Conservation (phyloP, 2,797 vertebrate species). For the Lithobates pipiens region DNA sequence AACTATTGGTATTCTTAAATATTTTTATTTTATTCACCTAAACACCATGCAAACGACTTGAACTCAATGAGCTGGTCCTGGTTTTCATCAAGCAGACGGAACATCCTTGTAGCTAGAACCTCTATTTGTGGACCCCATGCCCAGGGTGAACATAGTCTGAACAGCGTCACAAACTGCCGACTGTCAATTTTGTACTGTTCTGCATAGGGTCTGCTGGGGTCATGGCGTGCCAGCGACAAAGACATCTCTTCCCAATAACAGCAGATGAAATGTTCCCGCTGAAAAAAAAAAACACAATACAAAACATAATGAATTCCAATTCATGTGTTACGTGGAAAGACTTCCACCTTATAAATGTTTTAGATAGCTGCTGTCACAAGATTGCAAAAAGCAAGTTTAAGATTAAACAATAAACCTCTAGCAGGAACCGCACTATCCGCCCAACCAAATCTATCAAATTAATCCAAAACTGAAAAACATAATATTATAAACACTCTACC, state of each 20-base stretch:
- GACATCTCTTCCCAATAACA: constrained; percentile 87
- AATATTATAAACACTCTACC: no score
- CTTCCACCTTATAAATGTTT: no score
- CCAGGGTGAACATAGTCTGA: constrained; percentile 86
- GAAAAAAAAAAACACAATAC: constrained; percentile 15
- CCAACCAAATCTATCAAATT: no score
- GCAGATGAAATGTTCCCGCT: constrained; percentile 91
- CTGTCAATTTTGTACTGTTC: constrained; percentile 91
- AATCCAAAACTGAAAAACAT: no score
- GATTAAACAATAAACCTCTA: no score
- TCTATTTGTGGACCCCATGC: constrained; percentile 81
- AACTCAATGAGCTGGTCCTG: constrained; percentile 85
- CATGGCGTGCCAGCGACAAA: constrained; percentile 69
- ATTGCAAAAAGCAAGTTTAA: no score
- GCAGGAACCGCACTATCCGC: no score
- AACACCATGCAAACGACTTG: constrained; percentile 83
- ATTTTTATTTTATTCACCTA: constrained; percentile 76
- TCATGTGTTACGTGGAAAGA: no score
- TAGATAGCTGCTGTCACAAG: no score
- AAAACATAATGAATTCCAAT: not conserved
- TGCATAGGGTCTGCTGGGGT: constrained; percentile 78
- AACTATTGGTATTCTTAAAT: not conserved
- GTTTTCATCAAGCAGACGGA: constrained; percentile 89
- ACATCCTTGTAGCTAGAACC: constrained; percentile 84
- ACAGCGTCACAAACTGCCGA: constrained; percentile 87